phyloP scores from a whole-genome alignment of 53 echinoderm and acorn worm species.

The Mesocentrotus franciscanus region DNA sequence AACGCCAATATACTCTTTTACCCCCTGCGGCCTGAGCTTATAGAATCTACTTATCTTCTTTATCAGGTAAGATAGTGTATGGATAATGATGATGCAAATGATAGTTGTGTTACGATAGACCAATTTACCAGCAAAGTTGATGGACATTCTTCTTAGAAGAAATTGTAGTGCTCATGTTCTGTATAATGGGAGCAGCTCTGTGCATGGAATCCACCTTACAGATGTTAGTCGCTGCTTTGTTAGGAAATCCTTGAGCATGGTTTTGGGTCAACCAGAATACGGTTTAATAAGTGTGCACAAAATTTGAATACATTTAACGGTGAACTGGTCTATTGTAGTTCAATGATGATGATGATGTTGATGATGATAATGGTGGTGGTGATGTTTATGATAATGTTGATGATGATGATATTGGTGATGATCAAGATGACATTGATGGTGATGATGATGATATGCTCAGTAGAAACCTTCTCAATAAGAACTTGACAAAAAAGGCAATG shows the following conservation, averaged over 20 bases:
- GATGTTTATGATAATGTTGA: neutral
- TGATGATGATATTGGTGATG: no score
- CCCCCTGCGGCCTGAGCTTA: slow-evolving; percentile 93
- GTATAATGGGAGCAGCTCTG: neutral
- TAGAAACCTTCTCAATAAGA: neutral
- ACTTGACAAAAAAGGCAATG: neutral
- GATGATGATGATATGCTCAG: neutral
- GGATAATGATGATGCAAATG: neutral
- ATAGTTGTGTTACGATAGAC: neutral
- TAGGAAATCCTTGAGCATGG: no score
- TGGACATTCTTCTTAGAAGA: neutral
- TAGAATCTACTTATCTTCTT: slow-evolving; percentile 94
- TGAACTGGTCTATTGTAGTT: no score
- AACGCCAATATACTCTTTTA: slow-evolving; percentile 95
- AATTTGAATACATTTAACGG: no score
- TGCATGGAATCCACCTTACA: no score
- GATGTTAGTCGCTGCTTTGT: no score
- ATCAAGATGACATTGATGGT: neutral
- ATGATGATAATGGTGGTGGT: no score
- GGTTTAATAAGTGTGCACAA: no score
- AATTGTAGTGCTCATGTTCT: neutral
- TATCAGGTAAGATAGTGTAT: slow-evolving; percentile 83
- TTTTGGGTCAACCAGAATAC: no score
- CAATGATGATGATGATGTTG: no score
- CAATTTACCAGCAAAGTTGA: neutral